These are phyloP conservation scores for Balaenoptera acutorostrata DNA, from an alignment of 2,113 vertebrate species.

Conservation along the genomic window DNA sequence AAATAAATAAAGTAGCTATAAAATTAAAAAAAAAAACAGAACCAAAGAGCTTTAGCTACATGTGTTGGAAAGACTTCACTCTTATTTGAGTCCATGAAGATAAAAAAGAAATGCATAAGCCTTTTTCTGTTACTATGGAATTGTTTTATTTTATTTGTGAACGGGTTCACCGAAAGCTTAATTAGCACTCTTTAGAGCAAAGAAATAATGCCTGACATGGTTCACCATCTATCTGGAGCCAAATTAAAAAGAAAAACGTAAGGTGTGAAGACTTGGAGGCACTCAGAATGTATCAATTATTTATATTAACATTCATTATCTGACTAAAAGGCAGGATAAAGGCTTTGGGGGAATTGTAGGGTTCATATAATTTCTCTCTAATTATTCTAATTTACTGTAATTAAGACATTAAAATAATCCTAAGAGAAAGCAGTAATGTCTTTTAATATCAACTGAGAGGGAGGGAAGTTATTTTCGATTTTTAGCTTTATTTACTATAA, in stretches of 20 bases:
- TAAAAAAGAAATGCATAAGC: background rate
- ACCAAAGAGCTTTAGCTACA: background rate
- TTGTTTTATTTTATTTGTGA: slow-evolving; percentile 69
- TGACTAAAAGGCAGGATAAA: slow-evolving; percentile 72
- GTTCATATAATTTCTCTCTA: slow-evolving; percentile 73
- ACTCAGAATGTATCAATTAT: slow-evolving; percentile 72
- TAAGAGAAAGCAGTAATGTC: slow-evolving; percentile 66
- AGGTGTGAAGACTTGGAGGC: slow-evolving; percentile 53
- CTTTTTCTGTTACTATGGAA: slow-evolving; percentile 51
- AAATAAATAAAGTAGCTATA: no score
- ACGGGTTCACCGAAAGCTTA: slow-evolving; percentile 67
- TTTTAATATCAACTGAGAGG: slow-evolving; percentile 62
- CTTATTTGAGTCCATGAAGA: background rate
- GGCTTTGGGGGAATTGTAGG: slow-evolving; percentile 66
- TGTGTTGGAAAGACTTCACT: background rate
- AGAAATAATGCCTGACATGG: slow-evolving; percentile 55
- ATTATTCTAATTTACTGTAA: slow-evolving; percentile 81
- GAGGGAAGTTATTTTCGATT: slow-evolving; percentile 29
- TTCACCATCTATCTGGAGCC: slow-evolving; percentile 60
- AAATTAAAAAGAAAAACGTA: slow-evolving; percentile 71
- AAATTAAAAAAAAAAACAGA: background rate
- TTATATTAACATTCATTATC: slow-evolving; percentile 77
- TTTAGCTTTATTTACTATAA: slow-evolving; percentile 61
- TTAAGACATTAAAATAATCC: slow-evolving; percentile 74
- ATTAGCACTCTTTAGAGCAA: slow-evolving; percentile 66